These are phyloP conservation scores for Miltochrista miniata DNA, from an alignment of 2,888 invertebrate species.

Conservation along the genomic window DNA sequence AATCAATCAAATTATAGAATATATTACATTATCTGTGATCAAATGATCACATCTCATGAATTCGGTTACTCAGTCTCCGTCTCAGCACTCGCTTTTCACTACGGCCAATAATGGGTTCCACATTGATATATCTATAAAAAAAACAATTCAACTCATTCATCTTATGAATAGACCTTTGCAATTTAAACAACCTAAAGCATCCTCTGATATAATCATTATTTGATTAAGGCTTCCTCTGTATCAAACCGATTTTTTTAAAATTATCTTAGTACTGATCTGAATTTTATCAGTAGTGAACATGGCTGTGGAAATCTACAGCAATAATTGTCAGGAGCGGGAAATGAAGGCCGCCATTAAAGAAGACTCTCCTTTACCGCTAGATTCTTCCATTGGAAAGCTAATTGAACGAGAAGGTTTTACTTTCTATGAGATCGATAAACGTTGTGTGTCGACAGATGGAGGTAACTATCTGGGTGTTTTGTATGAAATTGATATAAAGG, in stretches of 20 bases:
- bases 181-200: not conserved
- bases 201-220: not conserved
- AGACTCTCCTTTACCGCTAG: constrained; percentile 17
- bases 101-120: no score
- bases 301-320: not conserved
- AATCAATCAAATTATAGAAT: no score
- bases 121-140: no score
- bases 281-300: not conserved
- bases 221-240: not conserved
- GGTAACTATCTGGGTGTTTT: constrained; percentile 52
- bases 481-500: constrained; percentile 51
- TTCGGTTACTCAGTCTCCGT: no score
- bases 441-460: constrained; percentile 42
- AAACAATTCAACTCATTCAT: no score
- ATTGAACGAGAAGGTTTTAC: constrained; percentile 21
- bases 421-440: constrained; percentile 14
- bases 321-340: not conserved
- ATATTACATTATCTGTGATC: no score
- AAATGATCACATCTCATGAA: no score
- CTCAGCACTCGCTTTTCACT: no score
- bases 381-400: constrained; percentile 29
- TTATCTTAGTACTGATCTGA: not conserved
- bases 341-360: not conserved
- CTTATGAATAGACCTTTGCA: constrained; percentile 1
- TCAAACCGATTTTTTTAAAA: not conserved